Evolutionary conservation across 2,888 invertebrate species (phyloP).

Genomic region (Drosophila flavopinicola): DNA sequence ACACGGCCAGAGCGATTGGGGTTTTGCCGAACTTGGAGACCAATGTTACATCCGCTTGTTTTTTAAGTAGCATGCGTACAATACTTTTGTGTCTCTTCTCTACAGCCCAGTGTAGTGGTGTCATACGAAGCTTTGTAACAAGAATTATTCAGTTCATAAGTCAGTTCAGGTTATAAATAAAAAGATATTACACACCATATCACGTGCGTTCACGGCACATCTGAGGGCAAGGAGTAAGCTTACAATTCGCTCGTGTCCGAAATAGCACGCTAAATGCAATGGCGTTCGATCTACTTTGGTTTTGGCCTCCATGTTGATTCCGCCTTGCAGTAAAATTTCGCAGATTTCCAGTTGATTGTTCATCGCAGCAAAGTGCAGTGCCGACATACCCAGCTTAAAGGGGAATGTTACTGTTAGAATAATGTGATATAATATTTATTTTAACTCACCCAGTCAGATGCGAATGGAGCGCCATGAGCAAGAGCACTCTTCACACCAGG

Average conservation of each 20-base stretch:
- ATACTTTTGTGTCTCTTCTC: constrained; percentile 90
- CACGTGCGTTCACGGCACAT: constrained; percentile 90
- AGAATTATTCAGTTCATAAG: background rate
- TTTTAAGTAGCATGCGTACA: constrained; percentile 88
- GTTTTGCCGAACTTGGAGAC: constrained; percentile 91
- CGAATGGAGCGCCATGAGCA: constrained; percentile 95
- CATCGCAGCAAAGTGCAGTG: constrained; percentile 94
- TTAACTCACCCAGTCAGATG: constrained; percentile 93
- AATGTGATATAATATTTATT: background rate
- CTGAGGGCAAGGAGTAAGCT: constrained; percentile 88
- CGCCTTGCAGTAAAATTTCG: constrained; percentile 92
- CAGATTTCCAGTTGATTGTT: constrained; percentile 92
- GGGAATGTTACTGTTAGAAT: background rate
- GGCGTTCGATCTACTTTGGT: constrained; percentile 97
- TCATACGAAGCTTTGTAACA: constrained; percentile 90
- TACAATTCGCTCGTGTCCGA: constrained; percentile 91
- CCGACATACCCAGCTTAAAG: constrained; percentile 92
- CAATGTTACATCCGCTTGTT: constrained; percentile 89
- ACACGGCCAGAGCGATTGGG: constrained; percentile 88
- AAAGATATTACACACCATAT: constrained; percentile 87
- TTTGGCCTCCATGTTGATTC: constrained; percentile 93
- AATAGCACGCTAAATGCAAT: constrained; percentile 94
- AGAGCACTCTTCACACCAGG: constrained; percentile 91
- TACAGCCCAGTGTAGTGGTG: constrained; percentile 97
- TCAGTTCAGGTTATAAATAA: background rate